phyloP scores from a whole-genome alignment of 2,113 vertebrate species.

The Larimichthys crocea region DNA sequence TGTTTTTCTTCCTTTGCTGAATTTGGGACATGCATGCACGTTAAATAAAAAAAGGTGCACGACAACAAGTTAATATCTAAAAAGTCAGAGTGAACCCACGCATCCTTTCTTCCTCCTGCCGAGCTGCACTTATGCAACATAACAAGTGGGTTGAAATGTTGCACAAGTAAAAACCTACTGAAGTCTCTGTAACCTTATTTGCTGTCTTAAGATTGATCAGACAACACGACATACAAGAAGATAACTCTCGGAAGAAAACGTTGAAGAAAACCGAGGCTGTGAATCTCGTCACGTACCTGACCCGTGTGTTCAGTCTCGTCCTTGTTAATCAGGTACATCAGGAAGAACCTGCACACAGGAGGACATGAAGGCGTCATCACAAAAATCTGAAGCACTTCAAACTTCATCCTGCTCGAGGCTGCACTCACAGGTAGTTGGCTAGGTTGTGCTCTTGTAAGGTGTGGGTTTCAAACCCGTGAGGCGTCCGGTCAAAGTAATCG shows the following conservation, averaged over 20 bases:
- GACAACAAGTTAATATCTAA: slow-evolving; percentile 40
- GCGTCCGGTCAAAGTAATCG: slow-evolving; percentile 97
- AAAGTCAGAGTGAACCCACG: slow-evolving; percentile 70
- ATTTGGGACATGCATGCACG: slow-evolving; percentile 17
- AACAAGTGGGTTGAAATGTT: slow-evolving; percentile 56
- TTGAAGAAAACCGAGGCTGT: background rate
- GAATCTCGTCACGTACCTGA: slow-evolving; percentile 83
- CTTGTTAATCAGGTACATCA: slow-evolving; percentile 99
- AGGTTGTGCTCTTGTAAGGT: slow-evolving; percentile 99
- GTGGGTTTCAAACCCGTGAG: slow-evolving; percentile 99
- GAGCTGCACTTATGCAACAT: slow-evolving; percentile 67
- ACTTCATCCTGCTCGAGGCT: background rate
- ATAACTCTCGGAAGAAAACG: background rate
- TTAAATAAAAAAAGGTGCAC: slow-evolving; percentile 36
- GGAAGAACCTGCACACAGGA: slow-evolving; percentile 90
- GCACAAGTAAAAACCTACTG: slow-evolving; percentile 61
- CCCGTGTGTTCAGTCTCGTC: slow-evolving; percentile 99
- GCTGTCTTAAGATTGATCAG: slow-evolving; percentile 20
- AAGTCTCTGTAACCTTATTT: slow-evolving; percentile 31
- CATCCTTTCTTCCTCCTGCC: slow-evolving; percentile 59
- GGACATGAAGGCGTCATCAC: background rate
- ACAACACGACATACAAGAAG: background rate
- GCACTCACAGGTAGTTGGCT: slow-evolving; percentile 98
- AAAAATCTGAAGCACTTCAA: background rate
- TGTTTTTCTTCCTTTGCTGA: background rate